Evolutionary conservation across 2,113 vertebrate genomes (phyloP), one percentile per base, ranked within the genome.

Genomic region (Vicugna pacos): DNA sequence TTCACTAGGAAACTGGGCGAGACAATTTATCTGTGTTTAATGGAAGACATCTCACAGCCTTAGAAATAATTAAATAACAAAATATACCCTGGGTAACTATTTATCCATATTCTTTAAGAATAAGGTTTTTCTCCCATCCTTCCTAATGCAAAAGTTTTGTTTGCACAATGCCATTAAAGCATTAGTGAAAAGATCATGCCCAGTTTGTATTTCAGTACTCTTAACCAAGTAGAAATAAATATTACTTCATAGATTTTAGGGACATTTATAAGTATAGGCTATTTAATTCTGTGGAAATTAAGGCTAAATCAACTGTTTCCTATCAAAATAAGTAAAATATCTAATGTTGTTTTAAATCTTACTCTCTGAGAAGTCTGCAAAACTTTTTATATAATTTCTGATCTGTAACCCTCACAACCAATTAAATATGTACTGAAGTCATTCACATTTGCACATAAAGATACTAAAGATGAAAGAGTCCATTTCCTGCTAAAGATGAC

Each of bases 1-100:
- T 89, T 82, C 35, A 62, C 38, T 76, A 72, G 26, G 3, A 64
- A 72, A 60, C 14, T 48, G 13, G 30, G 32, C 32, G 24, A 96
- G 15, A 72, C 82, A 95, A 42, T 69, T 14, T 70, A 35, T 87
- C 52, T 87, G 50, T 26, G 56, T 6, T 73, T 50, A 56, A 56
- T 69, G 8, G 10, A 84, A 95, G 28, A 50, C 10, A 20, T 56
- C 15, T 79, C 17, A 22, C 48, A 42, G 9, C 17, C 13, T 46
- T 80, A 15, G 35, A 76, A 84, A 84, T 73, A 56, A 94, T 56
- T 92, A 92, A 91, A 69, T 58, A 24, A 35, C 10, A 65, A n/a
- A 85, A 67, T 75, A 60, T 54, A 24, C 22, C 13, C 7, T 62
- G 20, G 28, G 35, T 85, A 83, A 42, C 26, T 64, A 52, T 54